These are phyloP conservation scores for Notiomystis cincta DNA, from an alignment of 2,113 vertebrate genomes.

Conservation along the genomic window DNA sequence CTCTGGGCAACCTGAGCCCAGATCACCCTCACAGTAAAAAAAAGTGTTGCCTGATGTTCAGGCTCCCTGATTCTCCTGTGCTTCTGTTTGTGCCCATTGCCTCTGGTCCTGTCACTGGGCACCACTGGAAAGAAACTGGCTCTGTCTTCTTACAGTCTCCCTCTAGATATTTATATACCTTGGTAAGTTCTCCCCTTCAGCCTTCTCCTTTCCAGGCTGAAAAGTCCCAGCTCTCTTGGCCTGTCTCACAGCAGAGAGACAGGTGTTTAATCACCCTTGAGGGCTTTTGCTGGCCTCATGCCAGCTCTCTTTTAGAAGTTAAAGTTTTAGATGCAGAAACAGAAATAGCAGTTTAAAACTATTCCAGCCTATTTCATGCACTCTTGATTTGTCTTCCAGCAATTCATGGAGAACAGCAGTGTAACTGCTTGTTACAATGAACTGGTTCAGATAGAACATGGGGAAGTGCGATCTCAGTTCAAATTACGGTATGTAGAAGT, in stretches of 20 bases:
- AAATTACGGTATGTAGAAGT: conserved; percentile 86
- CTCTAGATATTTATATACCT: not conserved
- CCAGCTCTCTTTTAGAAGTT: not conserved
- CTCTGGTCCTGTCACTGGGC: not conserved
- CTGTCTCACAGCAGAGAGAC: not conserved
- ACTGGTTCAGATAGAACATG: conserved; percentile 89
- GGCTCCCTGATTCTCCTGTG: not conserved
- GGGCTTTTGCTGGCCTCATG: not conserved
- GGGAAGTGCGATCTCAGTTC: conserved; percentile 91
- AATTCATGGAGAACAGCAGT: conserved; percentile 89
- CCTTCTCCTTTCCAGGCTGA: not conserved
- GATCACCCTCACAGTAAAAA: not conserved
- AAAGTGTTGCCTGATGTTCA: not conserved
- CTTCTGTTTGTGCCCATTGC: not conserved
- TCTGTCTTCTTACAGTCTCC: not conserved
- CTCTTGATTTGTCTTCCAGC: conserved; percentile 75
- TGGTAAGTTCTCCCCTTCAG: not conserved
- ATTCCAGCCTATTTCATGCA: conserved; percentile 27
- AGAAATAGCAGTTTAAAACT: not conserved
- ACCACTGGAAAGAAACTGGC: not conserved
- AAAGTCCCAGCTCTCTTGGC: not conserved
- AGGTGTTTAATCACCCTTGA: not conserved
- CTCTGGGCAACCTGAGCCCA: not conserved
- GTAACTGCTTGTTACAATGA: conserved; percentile 92
- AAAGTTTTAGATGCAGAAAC: not conserved